Conservation (phyloP, 2,888 invertebrate genomes). For the Eumacrocentrus americanus region DNA sequence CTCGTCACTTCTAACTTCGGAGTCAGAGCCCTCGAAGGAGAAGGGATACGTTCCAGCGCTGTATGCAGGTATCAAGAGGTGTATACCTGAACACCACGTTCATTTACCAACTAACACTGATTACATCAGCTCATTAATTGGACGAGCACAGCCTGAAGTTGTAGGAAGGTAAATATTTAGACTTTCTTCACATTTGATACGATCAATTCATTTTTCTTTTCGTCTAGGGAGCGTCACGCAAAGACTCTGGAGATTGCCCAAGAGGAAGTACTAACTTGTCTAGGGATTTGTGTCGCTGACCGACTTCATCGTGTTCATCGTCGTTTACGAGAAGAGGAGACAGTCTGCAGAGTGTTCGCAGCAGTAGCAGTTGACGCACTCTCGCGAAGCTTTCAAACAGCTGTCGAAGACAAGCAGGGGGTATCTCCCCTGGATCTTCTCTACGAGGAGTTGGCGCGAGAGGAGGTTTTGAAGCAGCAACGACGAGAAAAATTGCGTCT, state of each 20-base stretch:
- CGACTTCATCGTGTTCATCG: constrained; percentile 86
- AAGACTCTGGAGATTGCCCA: constrained; percentile 97
- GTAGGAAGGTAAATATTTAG: constrained; percentile 71
- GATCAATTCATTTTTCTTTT: constrained; percentile 7
- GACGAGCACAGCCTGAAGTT: constrained; percentile 89
- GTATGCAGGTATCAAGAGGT: constrained; percentile 86
- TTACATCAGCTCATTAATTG: constrained; percentile 86
- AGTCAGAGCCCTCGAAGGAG: constrained; percentile 82
- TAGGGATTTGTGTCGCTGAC: constrained; percentile 92
- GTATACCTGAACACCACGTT: constrained; percentile 84
- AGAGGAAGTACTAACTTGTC: constrained; percentile 93
- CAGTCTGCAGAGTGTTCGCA: constrained; percentile 91
- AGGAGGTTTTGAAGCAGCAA: constrained; percentile 83
- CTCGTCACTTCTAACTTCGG: constrained; percentile 85
- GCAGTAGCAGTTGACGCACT: constrained; percentile 87
- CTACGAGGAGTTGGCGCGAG: constrained; percentile 86
- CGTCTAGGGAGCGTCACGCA: constrained; percentile 82
- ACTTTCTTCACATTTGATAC: constrained; percentile 22
- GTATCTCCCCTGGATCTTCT: constrained; percentile 86
- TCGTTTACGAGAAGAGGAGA: constrained; percentile 87
- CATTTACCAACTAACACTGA: constrained; percentile 88
- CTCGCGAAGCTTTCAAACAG: constrained; percentile 87
- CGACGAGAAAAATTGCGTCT: constrained; percentile 88
- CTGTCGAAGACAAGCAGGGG: constrained; percentile 87
- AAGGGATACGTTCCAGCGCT: constrained; percentile 88